Percentiles rank a stretch among this genome's conserved stretches.
These are phyloP conservation scores for Trachelus tabidus DNA, from an alignment of 2,888 invertebrate genomes.

Conservation along the genomic window DNA sequence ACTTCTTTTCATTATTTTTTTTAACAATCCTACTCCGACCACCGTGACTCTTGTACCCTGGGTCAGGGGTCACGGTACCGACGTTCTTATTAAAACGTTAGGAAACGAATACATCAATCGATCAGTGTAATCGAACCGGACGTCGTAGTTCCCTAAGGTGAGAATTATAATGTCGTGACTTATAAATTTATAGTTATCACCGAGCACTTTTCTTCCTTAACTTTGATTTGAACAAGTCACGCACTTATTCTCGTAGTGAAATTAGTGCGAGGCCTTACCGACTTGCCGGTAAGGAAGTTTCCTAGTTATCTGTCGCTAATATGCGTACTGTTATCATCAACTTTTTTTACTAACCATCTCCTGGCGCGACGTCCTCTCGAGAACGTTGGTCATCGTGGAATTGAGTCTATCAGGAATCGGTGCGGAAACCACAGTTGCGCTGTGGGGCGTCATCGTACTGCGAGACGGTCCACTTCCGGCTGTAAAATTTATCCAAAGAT, in stretches of 20 bases:
- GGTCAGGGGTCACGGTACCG: background rate
- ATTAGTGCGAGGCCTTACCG: background rate
- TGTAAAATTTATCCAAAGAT: conserved; percentile 34
- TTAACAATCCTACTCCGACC: background rate
- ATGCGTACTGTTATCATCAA: background rate
- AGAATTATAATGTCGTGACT: background rate
- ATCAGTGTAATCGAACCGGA: background rate
- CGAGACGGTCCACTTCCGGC: conserved; percentile 55
- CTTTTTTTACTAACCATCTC: conserved; percentile 30
- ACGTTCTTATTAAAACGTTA: background rate
- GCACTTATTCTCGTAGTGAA: too few relatives aligned
- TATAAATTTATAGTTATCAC: background rate
- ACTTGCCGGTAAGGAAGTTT: background rate
- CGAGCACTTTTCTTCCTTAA: background rate
- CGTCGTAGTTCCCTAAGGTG: background rate
- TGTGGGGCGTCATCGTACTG: conserved; percentile 47
- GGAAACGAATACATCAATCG: background rate
- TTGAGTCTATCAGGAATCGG: background rate
- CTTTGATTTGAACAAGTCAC: too few relatives aligned
- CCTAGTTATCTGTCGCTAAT: background rate
- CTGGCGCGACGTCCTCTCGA: conserved; percentile 31
- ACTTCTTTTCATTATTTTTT: background rate
- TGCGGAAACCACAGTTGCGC: conserved; percentile 9
- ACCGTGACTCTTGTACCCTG: background rate
- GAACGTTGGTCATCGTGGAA: conserved; percentile 11